These are phyloP conservation scores for Ricordea florida DNA, from an alignment of 92 coral and sea anemone species.

Conservation along the genomic window DNA sequence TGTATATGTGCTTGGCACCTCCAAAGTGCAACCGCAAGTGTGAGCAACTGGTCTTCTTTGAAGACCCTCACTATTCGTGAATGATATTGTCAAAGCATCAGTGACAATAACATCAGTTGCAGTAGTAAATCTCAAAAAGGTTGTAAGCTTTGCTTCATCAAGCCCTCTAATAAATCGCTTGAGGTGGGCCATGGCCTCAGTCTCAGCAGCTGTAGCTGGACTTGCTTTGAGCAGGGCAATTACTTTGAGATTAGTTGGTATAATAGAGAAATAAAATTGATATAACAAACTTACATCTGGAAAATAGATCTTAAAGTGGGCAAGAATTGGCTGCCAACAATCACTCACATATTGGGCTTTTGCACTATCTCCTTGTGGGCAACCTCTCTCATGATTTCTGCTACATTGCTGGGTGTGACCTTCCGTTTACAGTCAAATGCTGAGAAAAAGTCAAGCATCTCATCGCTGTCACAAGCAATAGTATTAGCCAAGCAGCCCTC, in stretches of 20 bases:
- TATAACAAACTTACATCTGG: not conserved
- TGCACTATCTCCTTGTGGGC: slow-evolving; percentile 41
- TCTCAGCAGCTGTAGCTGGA: slow-evolving; percentile 6
- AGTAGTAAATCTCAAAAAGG: slow-evolving; percentile 19
- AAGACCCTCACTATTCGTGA: slow-evolving; percentile 21
- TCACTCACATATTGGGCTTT: slow-evolving; percentile 28
- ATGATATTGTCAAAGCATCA: not conserved
- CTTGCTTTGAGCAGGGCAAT: not conserved
- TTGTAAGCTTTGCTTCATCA: not conserved
- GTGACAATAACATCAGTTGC: slow-evolving; percentile 37
- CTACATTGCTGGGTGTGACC: not conserved
- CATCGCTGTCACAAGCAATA: slow-evolving; percentile 24
- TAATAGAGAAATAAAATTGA: not conserved
- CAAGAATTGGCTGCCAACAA: slow-evolving; percentile 20
- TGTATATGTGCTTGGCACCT: slow-evolving; percentile 36
- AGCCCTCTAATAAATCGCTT: slow-evolving; percentile 22
- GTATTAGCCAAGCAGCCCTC: slow-evolving; percentile 40
- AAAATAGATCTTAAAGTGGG: not conserved
- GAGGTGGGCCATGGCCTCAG: slow-evolving; percentile 8
- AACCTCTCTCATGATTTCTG: slow-evolving; percentile 4
- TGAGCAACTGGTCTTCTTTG: slow-evolving; percentile 38
- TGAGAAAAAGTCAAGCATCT: slow-evolving; percentile 56
- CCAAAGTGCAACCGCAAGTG: slow-evolving; percentile 31
- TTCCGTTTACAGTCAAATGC: slow-evolving; percentile 23
- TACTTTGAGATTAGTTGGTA: slow-evolving; percentile 17